Conservation (phyloP, 35 echinoderm and acorn worm species). For the Ptychodera flava region DNA sequence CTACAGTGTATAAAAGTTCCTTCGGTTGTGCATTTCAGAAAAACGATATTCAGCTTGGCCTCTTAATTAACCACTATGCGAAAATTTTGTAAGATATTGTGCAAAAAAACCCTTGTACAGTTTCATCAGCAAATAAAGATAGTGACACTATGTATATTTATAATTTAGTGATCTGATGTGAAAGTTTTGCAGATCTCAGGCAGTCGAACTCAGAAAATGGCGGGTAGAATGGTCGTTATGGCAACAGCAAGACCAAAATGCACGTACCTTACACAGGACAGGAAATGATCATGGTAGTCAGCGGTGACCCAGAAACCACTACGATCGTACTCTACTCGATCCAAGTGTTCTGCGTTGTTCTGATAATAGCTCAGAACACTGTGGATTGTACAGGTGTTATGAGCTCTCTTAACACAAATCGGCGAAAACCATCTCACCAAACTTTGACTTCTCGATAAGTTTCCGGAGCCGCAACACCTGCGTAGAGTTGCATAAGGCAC, state of each 20-base stretch:
- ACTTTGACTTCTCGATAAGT: slow-evolving; percentile 31
- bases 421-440: slow-evolving; percentile 20
- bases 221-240: no score
- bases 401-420: slow-evolving; percentile 75
- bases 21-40: no score
- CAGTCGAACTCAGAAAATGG: no score
- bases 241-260: background rate
- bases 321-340: slow-evolving; percentile 23
- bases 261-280: slow-evolving; percentile 79
- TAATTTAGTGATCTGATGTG: no score
- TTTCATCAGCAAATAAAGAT: no score
- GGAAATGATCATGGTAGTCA: slow-evolving; percentile 85
- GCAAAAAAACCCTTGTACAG: no score
- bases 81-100: no score
- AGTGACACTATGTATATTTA: no score
- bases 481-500: background rate
- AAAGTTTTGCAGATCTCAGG: no score
- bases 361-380: slow-evolving; percentile 95
- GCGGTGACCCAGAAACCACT: slow-evolving; percentile 10
- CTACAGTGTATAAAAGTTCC: no score
- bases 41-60: no score
- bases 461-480: slow-evolving; percentile 76
- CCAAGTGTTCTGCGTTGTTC: slow-evolving; percentile 65
- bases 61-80: no score
- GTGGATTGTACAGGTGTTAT: slow-evolving; percentile 73